phyloP scores from a whole-genome alignment of 2,113 vertebrate species.

The Dolichallabes microphthalmus region DNA sequence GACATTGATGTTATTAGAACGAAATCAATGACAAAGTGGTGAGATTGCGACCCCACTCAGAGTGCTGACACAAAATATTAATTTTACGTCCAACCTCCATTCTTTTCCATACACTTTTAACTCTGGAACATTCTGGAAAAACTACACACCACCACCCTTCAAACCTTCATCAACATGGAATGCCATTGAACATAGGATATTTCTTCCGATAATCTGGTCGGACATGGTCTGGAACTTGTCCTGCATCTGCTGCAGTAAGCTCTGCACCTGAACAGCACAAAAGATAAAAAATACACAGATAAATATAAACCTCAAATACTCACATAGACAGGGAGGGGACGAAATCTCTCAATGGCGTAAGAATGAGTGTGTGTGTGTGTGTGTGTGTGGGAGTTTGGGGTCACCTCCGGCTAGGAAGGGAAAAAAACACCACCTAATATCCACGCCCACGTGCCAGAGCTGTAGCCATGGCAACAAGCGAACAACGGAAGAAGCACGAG shows the following conservation, averaged over 20 bases:
- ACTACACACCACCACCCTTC: not conserved
- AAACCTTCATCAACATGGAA: not conserved
- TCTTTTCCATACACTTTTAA: not conserved
- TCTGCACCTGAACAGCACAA: constrained; percentile 81
- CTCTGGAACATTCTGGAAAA: not conserved
- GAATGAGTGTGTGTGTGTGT: not conserved
- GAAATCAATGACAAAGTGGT: not conserved
- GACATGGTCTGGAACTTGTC: constrained; percentile 99
- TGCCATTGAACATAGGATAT: constrained; percentile 79
- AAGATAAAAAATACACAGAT: not conserved
- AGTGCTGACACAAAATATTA: not conserved
- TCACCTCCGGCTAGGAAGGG: not conserved
- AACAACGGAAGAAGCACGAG: not conserved
- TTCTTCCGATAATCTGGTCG: constrained; percentile 97
- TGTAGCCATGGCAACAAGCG: constrained; percentile 23
- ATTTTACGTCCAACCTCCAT: not conserved
- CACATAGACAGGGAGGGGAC: not conserved
- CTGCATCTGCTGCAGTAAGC: constrained; percentile 96
- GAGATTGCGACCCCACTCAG: not conserved
- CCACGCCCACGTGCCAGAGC: not conserved
- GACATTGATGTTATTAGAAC: not conserved
- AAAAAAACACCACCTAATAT: not conserved
- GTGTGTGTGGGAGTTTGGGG: not conserved
- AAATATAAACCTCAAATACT: not conserved
- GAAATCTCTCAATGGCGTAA: not conserved